Evolutionary conservation across 2,888 invertebrate genomes (phyloP).

Genomic region (Syritta pipiens): DNA sequence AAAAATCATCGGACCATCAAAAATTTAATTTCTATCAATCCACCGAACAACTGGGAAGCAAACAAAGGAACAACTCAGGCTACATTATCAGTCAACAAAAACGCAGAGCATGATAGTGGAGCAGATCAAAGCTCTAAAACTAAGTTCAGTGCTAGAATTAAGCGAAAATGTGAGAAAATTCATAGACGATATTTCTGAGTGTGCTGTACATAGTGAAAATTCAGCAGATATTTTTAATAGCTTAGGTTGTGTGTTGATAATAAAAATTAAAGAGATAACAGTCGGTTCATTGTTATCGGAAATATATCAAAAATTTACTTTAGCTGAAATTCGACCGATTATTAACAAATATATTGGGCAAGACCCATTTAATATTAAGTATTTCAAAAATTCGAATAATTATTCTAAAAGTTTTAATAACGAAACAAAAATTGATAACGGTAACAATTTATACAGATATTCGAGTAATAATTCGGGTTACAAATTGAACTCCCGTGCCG

Average conservation of each 20-base stretch:
- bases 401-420: neutral
- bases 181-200: neutral
- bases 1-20: neutral
- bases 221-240: neutral
- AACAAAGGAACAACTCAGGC: neutral
- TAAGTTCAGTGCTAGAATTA: neutral
- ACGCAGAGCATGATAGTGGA: neutral
- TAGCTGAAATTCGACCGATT: neutral
- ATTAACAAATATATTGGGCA: neutral
- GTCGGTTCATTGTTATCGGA: neutral
- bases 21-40: neutral
- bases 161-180: neutral
- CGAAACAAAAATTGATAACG: neutral
- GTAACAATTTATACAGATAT: neutral
- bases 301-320: neutral
- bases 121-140: neutral
- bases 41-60: neutral
- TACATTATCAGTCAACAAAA: neutral
- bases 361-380: neutral
- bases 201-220: neutral
- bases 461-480: neutral
- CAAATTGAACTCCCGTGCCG: no score
- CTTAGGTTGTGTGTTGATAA: slow-evolving; percentile 1
- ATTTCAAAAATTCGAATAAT: neutral
- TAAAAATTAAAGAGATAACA: neutral